Conservation (phyloP, 2,888 invertebrate species). For the Oxycera nigricornis region DNA sequence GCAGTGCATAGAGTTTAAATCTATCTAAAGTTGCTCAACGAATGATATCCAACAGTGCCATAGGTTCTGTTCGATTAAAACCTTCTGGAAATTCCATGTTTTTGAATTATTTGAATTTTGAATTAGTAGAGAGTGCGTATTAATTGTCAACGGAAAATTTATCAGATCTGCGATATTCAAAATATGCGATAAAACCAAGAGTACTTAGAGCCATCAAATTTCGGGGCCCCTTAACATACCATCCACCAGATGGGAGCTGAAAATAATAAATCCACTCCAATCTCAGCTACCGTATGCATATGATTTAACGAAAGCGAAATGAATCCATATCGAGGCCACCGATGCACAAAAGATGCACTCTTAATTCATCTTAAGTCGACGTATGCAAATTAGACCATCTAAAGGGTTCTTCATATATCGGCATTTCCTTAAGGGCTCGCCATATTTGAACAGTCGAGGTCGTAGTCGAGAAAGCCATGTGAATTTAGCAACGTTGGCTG, state of each 20-base stretch:
- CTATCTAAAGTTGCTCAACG: too few relatives aligned
- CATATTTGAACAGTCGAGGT: slow-evolving; percentile 39
- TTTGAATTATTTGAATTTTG: too few relatives aligned
- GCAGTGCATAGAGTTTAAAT: too few relatives aligned
- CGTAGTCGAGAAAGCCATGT: slow-evolving; percentile 23
- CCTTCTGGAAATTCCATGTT: too few relatives aligned
- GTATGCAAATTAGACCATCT: slow-evolving; percentile 44
- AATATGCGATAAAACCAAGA: too few relatives aligned
- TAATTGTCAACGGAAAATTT: too few relatives aligned
- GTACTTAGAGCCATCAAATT: too few relatives aligned
- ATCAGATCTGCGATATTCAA: too few relatives aligned
- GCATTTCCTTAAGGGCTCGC: slow-evolving; percentile 33
- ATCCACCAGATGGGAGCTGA: slow-evolving; percentile 13
- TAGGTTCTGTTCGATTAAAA: too few relatives aligned
- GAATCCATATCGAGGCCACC: slow-evolving; percentile 27
- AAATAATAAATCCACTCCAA: slow-evolving; percentile 37
- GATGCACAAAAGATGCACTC: slow-evolving; percentile 46
- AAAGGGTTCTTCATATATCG: slow-evolving; percentile 37
- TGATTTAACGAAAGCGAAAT: slow-evolving; percentile 45
- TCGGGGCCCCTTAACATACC: slow-evolving; percentile 20
- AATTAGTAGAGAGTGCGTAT: too few relatives aligned
- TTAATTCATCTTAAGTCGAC: slow-evolving; percentile 36
- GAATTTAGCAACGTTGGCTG: slow-evolving; percentile 13
- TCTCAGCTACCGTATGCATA: slow-evolving; percentile 46
- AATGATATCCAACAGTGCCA: too few relatives aligned